Evolutionary conservation across 2,888 invertebrate genomes (phyloP).

Genomic region (Podabrus alpinus): DNA sequence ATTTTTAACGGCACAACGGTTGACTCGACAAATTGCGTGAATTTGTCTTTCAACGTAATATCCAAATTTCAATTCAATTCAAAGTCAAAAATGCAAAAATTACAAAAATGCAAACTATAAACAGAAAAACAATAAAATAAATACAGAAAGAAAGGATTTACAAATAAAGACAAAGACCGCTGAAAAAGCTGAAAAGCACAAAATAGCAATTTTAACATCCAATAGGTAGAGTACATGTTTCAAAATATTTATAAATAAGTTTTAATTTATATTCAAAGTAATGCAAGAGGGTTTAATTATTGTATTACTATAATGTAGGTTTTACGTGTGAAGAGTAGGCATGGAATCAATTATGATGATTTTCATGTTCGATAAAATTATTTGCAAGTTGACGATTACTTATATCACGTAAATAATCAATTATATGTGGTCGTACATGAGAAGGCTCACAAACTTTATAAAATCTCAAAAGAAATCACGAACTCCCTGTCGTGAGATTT

Average conservation of each 20-base stretch:
- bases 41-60: too few species aligned
- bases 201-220: too few species aligned
- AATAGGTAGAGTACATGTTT: not conserved
- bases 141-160: too few species aligned
- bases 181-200: too few species aligned
- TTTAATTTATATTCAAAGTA: not conserved
- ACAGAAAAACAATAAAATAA: too few species aligned
- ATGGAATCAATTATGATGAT: conserved; percentile 33
- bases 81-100: too few species aligned
- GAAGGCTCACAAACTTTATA: conserved; percentile 16
- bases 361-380: conserved; percentile 25
- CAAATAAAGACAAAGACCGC: too few species aligned
- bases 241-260: not conserved
- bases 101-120: too few species aligned
- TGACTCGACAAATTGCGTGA: too few species aligned
- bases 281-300: conserved; percentile 2
- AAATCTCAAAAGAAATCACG: not conserved
- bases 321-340: conserved; percentile 28
- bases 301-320: conserved; percentile 19
- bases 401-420: conserved; percentile 38
- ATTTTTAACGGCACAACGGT: too few species aligned
- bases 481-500: not conserved
- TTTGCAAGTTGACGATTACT: conserved; percentile 38
- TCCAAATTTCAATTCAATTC: too few species aligned
- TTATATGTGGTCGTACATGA: conserved; percentile 27